A percentile compares a stretch with the other conserved stretches of the same genome.
These are phyloP conservation scores for Holocentrus rufus DNA, from an alignment of 2,797 vertebrate genomes.

Conservation along the genomic window DNA sequence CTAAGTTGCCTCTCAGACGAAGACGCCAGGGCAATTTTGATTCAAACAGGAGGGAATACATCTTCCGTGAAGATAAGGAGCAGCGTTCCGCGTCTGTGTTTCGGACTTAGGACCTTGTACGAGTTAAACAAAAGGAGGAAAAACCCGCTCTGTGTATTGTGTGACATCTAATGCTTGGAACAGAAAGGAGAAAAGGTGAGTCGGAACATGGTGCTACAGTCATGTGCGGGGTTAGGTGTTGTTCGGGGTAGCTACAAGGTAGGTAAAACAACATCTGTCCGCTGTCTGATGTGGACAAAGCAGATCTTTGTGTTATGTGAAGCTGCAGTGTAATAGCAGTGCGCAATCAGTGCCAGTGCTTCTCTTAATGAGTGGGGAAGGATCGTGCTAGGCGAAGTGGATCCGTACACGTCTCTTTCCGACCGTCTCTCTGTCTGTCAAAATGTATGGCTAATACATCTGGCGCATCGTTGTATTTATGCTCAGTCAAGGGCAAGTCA, in stretches of 20 bases:
- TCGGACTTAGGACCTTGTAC: constrained; percentile 45
- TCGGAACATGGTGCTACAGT: constrained; percentile 36
- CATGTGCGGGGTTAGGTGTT: constrained; percentile 26
- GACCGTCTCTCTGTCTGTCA: constrained; percentile 36
- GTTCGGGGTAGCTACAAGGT: constrained; percentile 6
- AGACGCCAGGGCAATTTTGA: constrained; percentile 37
- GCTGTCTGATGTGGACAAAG: constrained; percentile 42
- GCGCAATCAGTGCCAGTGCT: constrained; percentile 49
- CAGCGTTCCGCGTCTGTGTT: constrained; percentile 29
- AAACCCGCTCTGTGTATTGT: constrained; percentile 57
- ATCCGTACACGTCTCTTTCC: not conserved
- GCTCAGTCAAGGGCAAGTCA: constrained; percentile 61
- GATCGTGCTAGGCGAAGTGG: not conserved
- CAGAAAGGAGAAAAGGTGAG: constrained; percentile 72
- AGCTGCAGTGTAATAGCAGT: constrained; percentile 53
- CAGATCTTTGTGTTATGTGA: constrained; percentile 41
- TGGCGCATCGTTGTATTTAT: constrained; percentile 41
- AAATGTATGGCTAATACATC: constrained; percentile 2
- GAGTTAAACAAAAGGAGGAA: constrained; percentile 60
- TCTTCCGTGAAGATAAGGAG: constrained; percentile 26
- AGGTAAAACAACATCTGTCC: constrained; percentile 56
- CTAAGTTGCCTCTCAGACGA: constrained; percentile 63
- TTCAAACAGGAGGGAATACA: constrained; percentile 34
- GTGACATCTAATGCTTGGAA: constrained; percentile 59
- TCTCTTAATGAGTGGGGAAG: constrained; percentile 15